Evolutionary conservation across 2,113 vertebrate species (phyloP).

Genomic region (Peromyscus leucopus): DNA sequence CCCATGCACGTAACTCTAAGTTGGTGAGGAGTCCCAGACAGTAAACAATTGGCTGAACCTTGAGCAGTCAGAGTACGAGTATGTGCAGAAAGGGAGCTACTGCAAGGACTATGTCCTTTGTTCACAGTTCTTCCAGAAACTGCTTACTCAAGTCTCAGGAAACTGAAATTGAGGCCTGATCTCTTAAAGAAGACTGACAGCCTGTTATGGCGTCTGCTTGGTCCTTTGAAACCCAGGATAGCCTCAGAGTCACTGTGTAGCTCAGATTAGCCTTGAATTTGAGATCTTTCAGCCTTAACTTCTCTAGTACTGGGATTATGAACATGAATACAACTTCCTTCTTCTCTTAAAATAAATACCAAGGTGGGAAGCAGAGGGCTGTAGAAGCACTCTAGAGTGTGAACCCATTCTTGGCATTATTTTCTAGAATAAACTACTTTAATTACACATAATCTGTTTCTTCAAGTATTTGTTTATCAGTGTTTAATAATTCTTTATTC

Average conservation of each 20-base stretch:
- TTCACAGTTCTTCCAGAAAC: too few relatives aligned
- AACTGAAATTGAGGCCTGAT: too few relatives aligned
- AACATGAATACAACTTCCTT: background rate
- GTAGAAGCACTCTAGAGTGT: background rate
- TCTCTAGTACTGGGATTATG: background rate
- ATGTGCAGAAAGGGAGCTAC: too few relatives aligned
- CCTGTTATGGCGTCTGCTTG: too few relatives aligned
- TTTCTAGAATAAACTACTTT: background rate
- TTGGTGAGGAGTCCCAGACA: too few relatives aligned
- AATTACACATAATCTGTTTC: background rate
- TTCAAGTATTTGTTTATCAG: background rate
- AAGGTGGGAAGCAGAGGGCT: background rate
- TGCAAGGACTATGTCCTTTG: too few relatives aligned
- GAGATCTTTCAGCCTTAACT: background rate
- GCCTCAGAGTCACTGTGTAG: background rate
- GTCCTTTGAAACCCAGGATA: too few relatives aligned
- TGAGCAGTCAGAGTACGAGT: too few relatives aligned
- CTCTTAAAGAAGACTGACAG: too few relatives aligned
- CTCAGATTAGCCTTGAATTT: background rate
- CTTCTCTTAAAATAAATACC: background rate
- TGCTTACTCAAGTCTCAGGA: too few relatives aligned
- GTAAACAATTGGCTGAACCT: too few relatives aligned
- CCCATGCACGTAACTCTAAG: too few relatives aligned
- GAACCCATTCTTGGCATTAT: background rate
- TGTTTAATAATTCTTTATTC: background rate